Conservation (phyloP, 2,888 invertebrate genomes). For the Drosophila borborema region DNA sequence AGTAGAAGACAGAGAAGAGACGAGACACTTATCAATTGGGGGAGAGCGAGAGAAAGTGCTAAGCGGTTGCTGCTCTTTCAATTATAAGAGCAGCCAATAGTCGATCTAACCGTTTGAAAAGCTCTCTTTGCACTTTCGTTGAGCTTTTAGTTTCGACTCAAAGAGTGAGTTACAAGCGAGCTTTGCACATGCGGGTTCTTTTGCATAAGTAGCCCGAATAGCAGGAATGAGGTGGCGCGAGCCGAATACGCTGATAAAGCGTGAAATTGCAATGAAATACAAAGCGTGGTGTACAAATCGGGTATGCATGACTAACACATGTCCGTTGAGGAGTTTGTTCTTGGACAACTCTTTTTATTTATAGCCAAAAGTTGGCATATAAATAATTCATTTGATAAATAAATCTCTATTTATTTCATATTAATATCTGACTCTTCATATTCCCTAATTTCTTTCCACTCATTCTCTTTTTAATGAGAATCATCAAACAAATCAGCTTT, state of each 20-base stretch:
- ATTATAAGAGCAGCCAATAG: constrained; percentile 11
- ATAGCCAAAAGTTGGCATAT: too few species aligned
- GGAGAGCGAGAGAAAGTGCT: neutral
- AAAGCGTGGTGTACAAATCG: constrained; percentile 13
- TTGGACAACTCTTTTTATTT: neutral
- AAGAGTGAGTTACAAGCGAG: too few species aligned
- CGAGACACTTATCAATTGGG: neutral
- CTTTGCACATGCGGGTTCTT: constrained; percentile 30
- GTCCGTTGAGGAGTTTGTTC: neutral
- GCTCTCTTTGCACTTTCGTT: neutral
- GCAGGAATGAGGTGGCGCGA: neutral
- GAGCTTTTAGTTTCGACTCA: constrained; percentile 26
- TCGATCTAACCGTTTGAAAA: constrained; percentile 1
- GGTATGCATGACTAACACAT: neutral
- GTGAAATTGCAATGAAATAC: constrained; percentile 43
- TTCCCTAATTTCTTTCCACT: neutral
- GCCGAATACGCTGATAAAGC: constrained; percentile 51
- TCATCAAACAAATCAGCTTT: too few species aligned
- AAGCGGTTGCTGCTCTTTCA: neutral
- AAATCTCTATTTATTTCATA: neutral
- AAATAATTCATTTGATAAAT: neutral
- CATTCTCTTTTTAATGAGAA: neutral
- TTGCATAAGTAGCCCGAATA: constrained; percentile 48
- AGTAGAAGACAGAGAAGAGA: neutral
- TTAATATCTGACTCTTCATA: neutral